These are phyloP conservation scores for Bubalus kerabau DNA, from an alignment of 2,113 vertebrate genomes.

Conservation along the genomic window DNA sequence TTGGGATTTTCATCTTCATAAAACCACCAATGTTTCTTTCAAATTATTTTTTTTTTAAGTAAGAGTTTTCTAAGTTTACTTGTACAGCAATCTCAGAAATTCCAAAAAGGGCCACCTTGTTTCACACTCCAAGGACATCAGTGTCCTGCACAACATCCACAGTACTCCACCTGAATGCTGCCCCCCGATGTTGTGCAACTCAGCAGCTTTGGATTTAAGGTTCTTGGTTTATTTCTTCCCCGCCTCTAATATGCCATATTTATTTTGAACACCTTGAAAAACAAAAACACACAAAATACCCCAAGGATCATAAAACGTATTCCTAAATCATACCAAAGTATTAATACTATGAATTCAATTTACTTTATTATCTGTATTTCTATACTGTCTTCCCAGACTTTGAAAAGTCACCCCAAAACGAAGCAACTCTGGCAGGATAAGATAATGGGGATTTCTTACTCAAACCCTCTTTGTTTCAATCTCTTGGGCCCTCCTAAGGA, in stretches of 20 bases:
- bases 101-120: not conserved
- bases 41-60: not conserved
- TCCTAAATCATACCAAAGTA: not conserved
- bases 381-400: not conserved
- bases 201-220: not conserved
- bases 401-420: not conserved
- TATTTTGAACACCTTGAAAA: conserved; percentile 16
- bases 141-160: not conserved
- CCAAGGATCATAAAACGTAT: not conserved
- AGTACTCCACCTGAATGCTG: not conserved
- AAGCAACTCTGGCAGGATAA: not conserved
- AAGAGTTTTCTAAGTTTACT: not conserved
- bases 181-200: not conserved
- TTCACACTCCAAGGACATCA: not conserved
- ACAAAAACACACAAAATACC: not conserved
- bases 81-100: not conserved
- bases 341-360: not conserved
- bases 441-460: not conserved
- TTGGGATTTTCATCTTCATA: not conserved
- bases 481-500: not conserved
- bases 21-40: not conserved
- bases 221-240: not conserved
- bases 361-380: not conserved
- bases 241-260: not conserved
- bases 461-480: not conserved